phyloP scores from a whole-genome alignment of 2,113 vertebrate species.

The rabbit (Oryctolagus cuniculus) region mOryCun1.1 NC_091453.1:22421501-22422000 shows the following conservation, averaged over 20 bases:
- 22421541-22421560: not conserved
- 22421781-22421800: not conserved
- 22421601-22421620: not conserved
- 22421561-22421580: not conserved
- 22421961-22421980: not conserved
- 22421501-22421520: not conserved
- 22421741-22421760: not conserved
- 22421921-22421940: constrained; percentile 9
- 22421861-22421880: not conserved
- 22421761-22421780: not conserved
- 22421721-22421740: not conserved
- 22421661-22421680: not conserved
- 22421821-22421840: not conserved
- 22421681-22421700: not conserved
- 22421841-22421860: constrained; percentile 8
- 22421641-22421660: not conserved
- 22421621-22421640: not conserved
- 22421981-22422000: constrained; percentile 20
- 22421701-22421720: not conserved
- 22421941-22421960: not conserved
- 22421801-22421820: not conserved
- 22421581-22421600: not conserved
- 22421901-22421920: constrained; percentile 24
- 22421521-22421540: not conserved
- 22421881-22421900: not conserved